Percentiles rank a stretch among this genome's conserved stretches.
These are phyloP conservation scores for Epinephelus lanceolatus DNA, from an alignment of 2,113 vertebrate genomes.

Conservation along the genomic window DNA sequence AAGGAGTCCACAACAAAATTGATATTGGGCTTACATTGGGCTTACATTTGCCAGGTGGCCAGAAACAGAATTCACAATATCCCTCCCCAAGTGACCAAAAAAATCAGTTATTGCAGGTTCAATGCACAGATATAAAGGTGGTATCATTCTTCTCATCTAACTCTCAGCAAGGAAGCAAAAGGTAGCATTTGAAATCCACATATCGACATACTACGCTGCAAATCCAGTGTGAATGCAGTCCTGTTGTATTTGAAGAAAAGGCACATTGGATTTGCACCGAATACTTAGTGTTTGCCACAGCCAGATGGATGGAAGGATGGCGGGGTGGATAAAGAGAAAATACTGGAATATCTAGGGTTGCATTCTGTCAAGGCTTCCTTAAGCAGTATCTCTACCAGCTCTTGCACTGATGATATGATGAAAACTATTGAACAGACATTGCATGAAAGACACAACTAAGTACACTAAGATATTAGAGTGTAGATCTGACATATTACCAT, in stretches of 20 bases:
- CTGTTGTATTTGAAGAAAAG: background rate
- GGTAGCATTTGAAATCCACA: background rate
- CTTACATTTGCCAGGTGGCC: too few species aligned
- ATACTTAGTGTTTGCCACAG: background rate
- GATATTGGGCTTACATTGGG: too few species aligned
- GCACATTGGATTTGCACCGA: background rate
- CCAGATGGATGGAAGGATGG: slow-evolving; percentile 9
- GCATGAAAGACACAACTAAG: background rate
- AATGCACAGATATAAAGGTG: background rate
- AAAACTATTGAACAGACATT: background rate
- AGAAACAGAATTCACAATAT: too few species aligned
- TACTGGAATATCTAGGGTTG: background rate
- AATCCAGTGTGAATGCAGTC: background rate
- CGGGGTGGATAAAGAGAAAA: background rate
- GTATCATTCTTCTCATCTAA: background rate
- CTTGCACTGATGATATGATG: background rate
- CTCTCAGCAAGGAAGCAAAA: background rate
- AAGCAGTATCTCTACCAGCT: background rate
- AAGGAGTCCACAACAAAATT: too few species aligned
- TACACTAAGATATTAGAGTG: background rate
- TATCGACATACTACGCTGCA: background rate
- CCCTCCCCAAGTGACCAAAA: background rate
- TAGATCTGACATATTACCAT: background rate
- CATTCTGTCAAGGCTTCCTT: background rate
- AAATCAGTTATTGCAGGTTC: background rate